Evolutionary conservation across 2,113 vertebrate genomes (phyloP).

Genomic region (Halcyon senegalensis): DNA sequence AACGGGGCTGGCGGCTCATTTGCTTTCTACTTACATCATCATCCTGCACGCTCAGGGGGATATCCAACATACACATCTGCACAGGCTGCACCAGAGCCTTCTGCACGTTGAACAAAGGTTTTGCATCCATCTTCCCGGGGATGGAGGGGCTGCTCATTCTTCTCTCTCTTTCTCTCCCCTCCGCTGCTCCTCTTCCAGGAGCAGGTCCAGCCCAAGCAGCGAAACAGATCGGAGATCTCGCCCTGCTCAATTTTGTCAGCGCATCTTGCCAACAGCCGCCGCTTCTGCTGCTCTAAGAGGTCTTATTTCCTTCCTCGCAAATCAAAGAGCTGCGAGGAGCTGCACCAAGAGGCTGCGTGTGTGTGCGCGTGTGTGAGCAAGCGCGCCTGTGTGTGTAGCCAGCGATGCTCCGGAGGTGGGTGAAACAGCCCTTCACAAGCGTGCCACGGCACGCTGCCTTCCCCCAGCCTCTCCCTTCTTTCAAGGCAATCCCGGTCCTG

Average conservation of each 20-base stretch:
- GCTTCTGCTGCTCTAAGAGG: background rate
- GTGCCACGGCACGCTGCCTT: background rate
- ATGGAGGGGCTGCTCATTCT: constrained; percentile 47
- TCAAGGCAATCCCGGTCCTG: background rate
- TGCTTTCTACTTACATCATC: constrained; percentile 81
- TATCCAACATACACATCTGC: constrained; percentile 87
- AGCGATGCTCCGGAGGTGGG: background rate
- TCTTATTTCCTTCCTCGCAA: constrained; percentile 44
- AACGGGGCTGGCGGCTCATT: background rate
- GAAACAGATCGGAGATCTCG: background rate
- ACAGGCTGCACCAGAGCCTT: constrained; percentile 87
- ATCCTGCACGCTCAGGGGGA: constrained; percentile 83
- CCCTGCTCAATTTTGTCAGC: background rate
- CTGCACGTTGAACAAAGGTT: constrained; percentile 85
- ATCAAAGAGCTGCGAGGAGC: constrained; percentile 49
- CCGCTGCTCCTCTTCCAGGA: background rate
- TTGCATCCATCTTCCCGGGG: constrained; percentile 80
- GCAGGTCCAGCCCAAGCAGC: background rate
- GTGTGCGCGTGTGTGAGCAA: constrained; percentile 21
- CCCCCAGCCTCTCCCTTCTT: background rate
- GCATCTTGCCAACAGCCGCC: constrained; percentile 33
- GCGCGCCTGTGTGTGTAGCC: background rate
- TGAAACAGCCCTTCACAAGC: background rate
- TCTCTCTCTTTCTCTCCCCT: background rate
- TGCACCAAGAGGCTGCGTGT: background rate